A percentile compares a stretch with the other conserved stretches of the same genome.
These are phyloP conservation scores for Dermochelys coriacea DNA, from an alignment of 2,797 vertebrate genomes.

Conservation along the genomic window DNA sequence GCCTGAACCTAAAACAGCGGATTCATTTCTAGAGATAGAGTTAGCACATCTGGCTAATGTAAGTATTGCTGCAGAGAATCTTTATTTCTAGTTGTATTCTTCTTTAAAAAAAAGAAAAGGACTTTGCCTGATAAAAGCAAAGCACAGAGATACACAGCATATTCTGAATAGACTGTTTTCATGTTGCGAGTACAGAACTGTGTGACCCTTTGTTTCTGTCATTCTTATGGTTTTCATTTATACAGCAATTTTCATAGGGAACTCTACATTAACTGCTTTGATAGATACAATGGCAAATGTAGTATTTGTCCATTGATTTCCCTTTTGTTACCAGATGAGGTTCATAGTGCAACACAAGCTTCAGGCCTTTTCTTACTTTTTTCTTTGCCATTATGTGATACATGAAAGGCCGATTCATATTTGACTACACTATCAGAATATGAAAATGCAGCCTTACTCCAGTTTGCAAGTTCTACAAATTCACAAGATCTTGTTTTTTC, in stretches of 20 bases:
- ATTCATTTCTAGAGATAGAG: constrained; percentile 96
- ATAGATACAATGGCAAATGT: not conserved
- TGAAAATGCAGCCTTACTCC: not conserved
- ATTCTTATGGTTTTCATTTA: not conserved
- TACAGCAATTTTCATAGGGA: not conserved
- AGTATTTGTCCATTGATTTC: not conserved
- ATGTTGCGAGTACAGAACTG: not conserved
- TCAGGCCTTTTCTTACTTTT: not conserved
- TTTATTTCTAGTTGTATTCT: not conserved
- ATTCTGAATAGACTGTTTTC: not conserved
- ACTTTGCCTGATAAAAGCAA: not conserved
- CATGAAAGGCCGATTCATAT: not conserved
- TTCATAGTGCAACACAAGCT: not conserved
- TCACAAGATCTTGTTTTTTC: not conserved
- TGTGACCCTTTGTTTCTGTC: not conserved
- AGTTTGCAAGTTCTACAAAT: not conserved
- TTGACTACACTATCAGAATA: not conserved
- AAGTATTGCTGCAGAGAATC: constrained; percentile 76
- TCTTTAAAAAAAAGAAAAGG: not conserved
- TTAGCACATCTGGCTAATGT: constrained; percentile 97
- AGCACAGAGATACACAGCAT: fast-evolving
- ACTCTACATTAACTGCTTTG: not conserved
- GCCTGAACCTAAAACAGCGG: constrained; percentile 91
- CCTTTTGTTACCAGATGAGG: not conserved
- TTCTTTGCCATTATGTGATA: not conserved